A percentile compares a stretch with the other conserved stretches of the same genome.
Evolutionary conservation across 2,113 vertebrate genomes (phyloP).

Genomic region (Psittacara wagleri): DNA sequence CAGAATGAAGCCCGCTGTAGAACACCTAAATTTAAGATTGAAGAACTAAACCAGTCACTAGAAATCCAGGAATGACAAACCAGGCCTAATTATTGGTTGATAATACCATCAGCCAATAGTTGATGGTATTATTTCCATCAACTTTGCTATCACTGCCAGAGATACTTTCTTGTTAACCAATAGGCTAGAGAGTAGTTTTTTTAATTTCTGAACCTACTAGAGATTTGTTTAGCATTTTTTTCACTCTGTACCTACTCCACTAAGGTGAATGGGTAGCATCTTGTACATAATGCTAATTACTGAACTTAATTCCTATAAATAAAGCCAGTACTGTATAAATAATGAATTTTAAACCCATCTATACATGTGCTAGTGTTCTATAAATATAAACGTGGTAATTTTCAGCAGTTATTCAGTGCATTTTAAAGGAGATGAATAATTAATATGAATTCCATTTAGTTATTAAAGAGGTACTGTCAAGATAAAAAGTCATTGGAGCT

Average conservation of each 20-base stretch:
- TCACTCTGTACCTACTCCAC: not conserved
- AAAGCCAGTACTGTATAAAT: slow-evolving; percentile 28
- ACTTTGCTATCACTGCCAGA: not conserved
- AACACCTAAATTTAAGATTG: not conserved
- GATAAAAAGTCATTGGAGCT: slow-evolving; percentile 34
- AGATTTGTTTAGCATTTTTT: not conserved
- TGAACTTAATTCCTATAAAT: slow-evolving; percentile 20
- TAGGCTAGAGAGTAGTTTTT: not conserved
- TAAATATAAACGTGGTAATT: slow-evolving; percentile 30
- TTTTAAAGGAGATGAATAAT: slow-evolving; percentile 60
- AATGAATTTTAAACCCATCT: slow-evolving; percentile 39
- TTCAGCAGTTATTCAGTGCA: slow-evolving; percentile 23
- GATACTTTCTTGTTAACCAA: not conserved
- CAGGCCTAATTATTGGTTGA: too few relatives aligned
- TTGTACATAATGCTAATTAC: not conserved
- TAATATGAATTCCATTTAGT: slow-evolving; percentile 43
- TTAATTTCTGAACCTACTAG: not conserved
- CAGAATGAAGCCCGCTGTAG: not conserved
- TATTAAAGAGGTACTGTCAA: slow-evolving; percentile 39
- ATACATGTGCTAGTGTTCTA: slow-evolving; percentile 2
- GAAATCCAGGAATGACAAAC: not conserved
- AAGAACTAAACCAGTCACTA: not conserved
- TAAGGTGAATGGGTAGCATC: not conserved
- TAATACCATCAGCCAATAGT: too few relatives aligned
- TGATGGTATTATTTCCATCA: not conserved